These are phyloP conservation scores for Montipora capricornis DNA, from an alignment of 64 coral and sea anemone genomes.

Conservation along the genomic window DNA sequence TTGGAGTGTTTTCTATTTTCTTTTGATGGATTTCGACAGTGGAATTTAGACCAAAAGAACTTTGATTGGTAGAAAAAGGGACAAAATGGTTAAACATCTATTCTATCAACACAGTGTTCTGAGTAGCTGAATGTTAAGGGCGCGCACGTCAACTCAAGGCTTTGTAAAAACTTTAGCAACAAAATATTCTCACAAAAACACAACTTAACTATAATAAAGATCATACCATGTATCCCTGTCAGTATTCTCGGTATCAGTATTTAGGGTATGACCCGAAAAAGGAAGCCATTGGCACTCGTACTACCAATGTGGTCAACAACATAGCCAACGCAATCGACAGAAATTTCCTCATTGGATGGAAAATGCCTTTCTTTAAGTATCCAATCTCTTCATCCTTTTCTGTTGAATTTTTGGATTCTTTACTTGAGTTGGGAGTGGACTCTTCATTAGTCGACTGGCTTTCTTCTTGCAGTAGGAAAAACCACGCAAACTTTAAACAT, in stretches of 20 bases:
- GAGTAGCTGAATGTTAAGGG: background rate
- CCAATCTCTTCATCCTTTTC: conserved; percentile 11
- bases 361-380: background rate
- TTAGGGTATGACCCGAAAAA: background rate
- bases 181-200: too few relatives aligned
- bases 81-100: too few relatives aligned
- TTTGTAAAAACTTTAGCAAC: too few relatives aligned
- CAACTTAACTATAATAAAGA: too few relatives aligned
- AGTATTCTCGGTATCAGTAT: too few relatives aligned
- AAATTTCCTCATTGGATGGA: background rate
- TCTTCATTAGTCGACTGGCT: background rate
- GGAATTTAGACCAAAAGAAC: too few relatives aligned
- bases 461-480: background rate
- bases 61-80: too few relatives aligned
- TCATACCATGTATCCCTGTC: too few relatives aligned
- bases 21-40: too few relatives aligned
- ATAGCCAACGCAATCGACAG: background rate
- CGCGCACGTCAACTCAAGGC: background rate
- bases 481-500: too few relatives aligned
- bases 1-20: too few relatives aligned
- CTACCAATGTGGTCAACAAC: background rate
- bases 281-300: background rate
- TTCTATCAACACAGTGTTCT: too few relatives aligned
- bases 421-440: background rate
- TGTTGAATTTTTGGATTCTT: background rate